A percentile compares a stretch with the other conserved stretches of the same genome.
These are phyloP conservation scores for Lithophane socia DNA, from an alignment of 2,888 invertebrate genomes.

Conservation along the genomic window DNA sequence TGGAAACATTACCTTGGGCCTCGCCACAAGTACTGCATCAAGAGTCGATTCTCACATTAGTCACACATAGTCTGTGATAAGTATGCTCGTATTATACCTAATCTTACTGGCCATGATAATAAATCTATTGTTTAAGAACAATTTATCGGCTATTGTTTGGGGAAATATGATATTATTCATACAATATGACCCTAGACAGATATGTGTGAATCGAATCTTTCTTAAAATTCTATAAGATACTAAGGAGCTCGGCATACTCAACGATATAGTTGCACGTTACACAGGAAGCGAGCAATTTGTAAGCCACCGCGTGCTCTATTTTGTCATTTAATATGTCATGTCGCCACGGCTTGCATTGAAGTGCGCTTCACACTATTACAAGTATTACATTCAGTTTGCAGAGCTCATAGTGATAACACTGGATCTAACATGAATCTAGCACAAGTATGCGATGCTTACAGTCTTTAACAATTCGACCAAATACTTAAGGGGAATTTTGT, in stretches of 20 bases:
- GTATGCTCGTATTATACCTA: conserved; percentile 20
- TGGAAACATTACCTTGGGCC: conserved; percentile 48
- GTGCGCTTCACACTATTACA: conserved; percentile 17
- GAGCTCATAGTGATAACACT: conserved; percentile 27
- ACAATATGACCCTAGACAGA: conserved; percentile 5
- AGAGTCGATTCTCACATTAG: conserved; percentile 34
- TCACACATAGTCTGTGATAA: conserved; percentile 29
- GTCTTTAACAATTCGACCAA: conserved; percentile 23
- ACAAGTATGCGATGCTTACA: conserved; percentile 29
- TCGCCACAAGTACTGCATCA: conserved; percentile 22
- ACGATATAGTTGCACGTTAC: conserved; percentile 18
- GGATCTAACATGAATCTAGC: conserved; percentile 27
- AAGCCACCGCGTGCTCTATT: conserved; percentile 27
- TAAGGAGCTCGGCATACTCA: conserved; percentile 22
- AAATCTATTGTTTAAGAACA: conserved; percentile 22
- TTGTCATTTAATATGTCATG: conserved; percentile 13
- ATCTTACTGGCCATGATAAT: conserved; percentile 40
- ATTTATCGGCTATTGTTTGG: conserved; percentile 15
- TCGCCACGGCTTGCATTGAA: conserved; percentile 10
- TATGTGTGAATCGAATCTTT: conserved; percentile 47
- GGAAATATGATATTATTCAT: conserved; percentile 15
- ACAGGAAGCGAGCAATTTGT: conserved; percentile 52
- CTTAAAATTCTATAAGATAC: conserved; percentile 21
- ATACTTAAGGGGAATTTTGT: conserved; percentile 15
- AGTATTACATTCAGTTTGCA: conserved; percentile 19